These are phyloP conservation scores for Amblyjoppa fuscipennis DNA, from an alignment of 2,888 invertebrate species.

Conservation along the genomic window DNA sequence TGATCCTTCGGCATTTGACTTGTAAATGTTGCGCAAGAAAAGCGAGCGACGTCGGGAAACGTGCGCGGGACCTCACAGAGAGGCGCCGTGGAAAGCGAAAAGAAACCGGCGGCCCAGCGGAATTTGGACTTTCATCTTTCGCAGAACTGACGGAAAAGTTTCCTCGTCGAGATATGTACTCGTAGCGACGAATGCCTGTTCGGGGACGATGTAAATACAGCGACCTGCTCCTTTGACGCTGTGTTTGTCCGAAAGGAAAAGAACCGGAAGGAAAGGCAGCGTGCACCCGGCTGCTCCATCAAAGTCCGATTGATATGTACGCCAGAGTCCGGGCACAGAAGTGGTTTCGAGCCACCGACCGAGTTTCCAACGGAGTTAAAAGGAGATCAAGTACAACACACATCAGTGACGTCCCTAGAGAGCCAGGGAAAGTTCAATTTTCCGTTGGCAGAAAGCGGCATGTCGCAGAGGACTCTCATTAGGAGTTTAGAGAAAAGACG, in stretches of 20 bases:
- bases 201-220: neutral
- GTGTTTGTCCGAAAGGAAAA: slow-evolving; percentile 1
- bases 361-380: slow-evolving; percentile 38
- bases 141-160: neutral
- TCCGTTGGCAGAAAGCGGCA: no score
- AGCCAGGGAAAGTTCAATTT: no score
- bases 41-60: slow-evolving; percentile 71
- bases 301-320: neutral
- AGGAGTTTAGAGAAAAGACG: no score
- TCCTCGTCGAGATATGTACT: no score
- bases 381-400: slow-evolving; percentile 40
- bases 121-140: slow-evolving; percentile 34
- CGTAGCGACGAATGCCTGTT: neutral
- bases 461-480: no score
- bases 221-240: neutral
- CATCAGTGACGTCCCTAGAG: neutral
- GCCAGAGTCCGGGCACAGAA: neutral
- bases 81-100: slow-evolving; percentile 27
- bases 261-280: neutral
- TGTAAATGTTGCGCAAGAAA: slow-evolving; percentile 76
- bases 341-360: slow-evolving; percentile 18
- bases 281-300: neutral
- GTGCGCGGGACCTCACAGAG: slow-evolving; percentile 33
- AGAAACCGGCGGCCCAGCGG: neutral
- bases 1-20: slow-evolving; percentile 78